Base-by-base conservation (phyloP, 1,140 invertebrate species). In the Anastrepha ludens region DNA sequence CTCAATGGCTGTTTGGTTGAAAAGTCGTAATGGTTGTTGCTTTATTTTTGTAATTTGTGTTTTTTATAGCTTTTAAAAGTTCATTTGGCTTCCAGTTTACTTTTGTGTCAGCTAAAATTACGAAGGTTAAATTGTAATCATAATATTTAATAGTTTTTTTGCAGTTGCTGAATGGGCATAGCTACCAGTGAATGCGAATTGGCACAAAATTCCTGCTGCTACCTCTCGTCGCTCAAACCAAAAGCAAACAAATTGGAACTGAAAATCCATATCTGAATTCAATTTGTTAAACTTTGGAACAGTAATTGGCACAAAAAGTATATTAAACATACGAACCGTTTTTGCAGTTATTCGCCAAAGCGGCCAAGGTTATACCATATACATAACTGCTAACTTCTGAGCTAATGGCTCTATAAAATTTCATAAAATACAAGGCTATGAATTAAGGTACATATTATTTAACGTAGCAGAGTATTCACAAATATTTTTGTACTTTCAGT, bases 81-180 rank as follows among this genome's bases (percentile, higher is more conserved):
- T 74, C 67, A 44, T 74, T 74, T 74, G 67, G 67, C 67, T 74
- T 70, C 13, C 13, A 70, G 65, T 44, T 70, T 70, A 29, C 65
- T 44, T 47, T 74, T 74, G 41, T 74, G 67, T 47, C 13, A 50
- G 44, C n/a, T 55, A 7, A 8, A 29, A 47, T 15, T 47, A 17
- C 41, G 67, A 74, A 74, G 67, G 74, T 55, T 58, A 50, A 81
- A 81, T 55, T 81, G 74, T 81, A 81, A 81, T 81, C 15, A 81
- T 81, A 81, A 81, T 81, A 81, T 81, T 81, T 50, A 50, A 81
- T 81, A 81, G 74, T 55, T 81, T 81, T 29, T 50, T 44, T n/a
- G 17, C 47, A 44, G 9, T 20, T 7, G 41, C 50, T 74, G 67
- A 20, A 50, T 9, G 41, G 41, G 44, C n/a, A 70, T 65, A 29